Base-by-base conservation (phyloP, 2,797 vertebrate genomes). In the Gallirallus australis region DNA sequence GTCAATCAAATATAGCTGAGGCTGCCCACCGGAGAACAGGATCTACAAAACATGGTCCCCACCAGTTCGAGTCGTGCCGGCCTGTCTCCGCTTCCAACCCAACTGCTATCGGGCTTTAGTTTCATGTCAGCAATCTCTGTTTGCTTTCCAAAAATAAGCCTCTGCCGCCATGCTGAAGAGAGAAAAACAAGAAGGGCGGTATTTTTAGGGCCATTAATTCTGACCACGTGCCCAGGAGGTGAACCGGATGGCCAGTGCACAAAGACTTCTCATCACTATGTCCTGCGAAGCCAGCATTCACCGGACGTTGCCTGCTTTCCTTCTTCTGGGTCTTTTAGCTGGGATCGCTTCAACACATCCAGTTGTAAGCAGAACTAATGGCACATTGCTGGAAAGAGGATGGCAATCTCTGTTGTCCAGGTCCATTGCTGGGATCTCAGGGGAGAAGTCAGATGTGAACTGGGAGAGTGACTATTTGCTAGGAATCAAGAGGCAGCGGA, bases 151-250 rank as follows among this genome's bases (percentile, higher is more conserved):
- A 98, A 99, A 99, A 99, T 99, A 99, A 99, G 98, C 98, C 98
- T 97, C 98, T 97, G 98, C 99, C 98, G 97, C 98, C 99, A 99
- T 99, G 99, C 98, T 98, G 98, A 98, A 98, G 98, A 97, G 98
- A 99, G 99, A 98, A 99, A 99, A 99, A 98, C 98, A 99, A 99
- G 99, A 98, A 98, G 98, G 98, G 98, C 86, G 98, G 98, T 99
- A 99, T 99, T 99, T 99, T 99, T 99, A 99, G 99, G 99, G 98
- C 98, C 98, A 98, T 99, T 99, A 99, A 99, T 99, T 99, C 98
- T 97, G 98, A 99, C 98, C 99, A 99, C 99, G 98, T 99, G 99
- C 98, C 98, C 98, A 97, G 98, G 98, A 98, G 99, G 98, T 98
- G 98, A 99, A 99, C 98, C 98, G 99, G 99, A 99, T 99, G 99